phyloP scores from a whole-genome alignment of 2,888 invertebrate species.

The Aethes cnicana region DNA sequence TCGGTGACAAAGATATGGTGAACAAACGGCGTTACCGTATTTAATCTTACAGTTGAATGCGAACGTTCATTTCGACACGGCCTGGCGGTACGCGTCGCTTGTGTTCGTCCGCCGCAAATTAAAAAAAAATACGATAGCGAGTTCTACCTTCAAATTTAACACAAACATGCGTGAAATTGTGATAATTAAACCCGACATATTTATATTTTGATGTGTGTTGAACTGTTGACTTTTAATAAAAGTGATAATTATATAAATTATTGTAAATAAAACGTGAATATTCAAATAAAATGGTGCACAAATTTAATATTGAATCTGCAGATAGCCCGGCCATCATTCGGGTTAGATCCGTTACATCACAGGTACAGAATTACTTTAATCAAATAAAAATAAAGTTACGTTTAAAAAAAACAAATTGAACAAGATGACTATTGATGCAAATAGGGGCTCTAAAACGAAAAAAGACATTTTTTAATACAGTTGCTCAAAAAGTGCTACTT shows the following conservation, averaged over 20 bases:
- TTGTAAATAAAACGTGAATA: no score
- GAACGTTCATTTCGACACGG: constrained; percentile 15
- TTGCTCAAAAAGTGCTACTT: no score
- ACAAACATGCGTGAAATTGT: not conserved
- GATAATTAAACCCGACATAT: not conserved
- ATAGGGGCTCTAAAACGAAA: no score
- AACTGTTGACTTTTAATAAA: no score
- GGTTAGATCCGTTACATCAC: constrained; percentile 54
- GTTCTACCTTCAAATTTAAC: constrained; percentile 14
- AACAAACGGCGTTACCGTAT: constrained; percentile 2
- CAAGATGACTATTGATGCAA: no score
- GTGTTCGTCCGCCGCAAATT: constrained; percentile 10
- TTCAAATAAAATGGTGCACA: constrained; percentile 60
- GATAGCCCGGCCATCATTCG: constrained; percentile 44
- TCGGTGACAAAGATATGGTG: constrained; percentile 1
- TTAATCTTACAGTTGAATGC: constrained; percentile 18
- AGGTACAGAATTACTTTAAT: constrained; percentile 50
- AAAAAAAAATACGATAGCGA: constrained; percentile 4
- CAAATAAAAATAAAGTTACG: no score
- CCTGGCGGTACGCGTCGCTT: constrained; percentile 7
- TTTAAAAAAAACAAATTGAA: no score
- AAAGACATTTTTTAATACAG: no score
- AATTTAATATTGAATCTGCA: constrained; percentile 46
- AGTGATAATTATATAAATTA: no score
- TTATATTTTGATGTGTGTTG: not conserved